These are phyloP conservation scores for Nipponia nippon DNA, from an alignment of 2,113 vertebrate genomes.

Conservation along the genomic window DNA sequence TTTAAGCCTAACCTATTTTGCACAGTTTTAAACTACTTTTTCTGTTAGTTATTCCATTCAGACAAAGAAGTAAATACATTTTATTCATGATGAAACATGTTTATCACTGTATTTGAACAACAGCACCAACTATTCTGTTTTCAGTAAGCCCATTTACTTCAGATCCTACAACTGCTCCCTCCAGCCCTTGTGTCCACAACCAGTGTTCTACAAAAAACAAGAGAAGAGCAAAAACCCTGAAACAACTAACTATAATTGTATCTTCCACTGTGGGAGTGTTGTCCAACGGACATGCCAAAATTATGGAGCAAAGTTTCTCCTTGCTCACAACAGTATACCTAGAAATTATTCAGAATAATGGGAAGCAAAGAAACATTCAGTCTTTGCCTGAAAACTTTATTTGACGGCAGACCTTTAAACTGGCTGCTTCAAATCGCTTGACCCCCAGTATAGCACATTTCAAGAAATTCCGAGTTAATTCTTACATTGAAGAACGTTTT, in stretches of 20 bases:
- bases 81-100: not conserved
- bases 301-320: not conserved
- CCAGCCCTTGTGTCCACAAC: not conserved
- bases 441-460: fast-evolving
- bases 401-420: not conserved
- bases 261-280: fast-evolving
- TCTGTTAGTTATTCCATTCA: not conserved
- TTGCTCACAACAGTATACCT: fast-evolving
- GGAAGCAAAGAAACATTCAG: not conserved
- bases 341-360: not conserved
- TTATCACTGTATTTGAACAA: not conserved
- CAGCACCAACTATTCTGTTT: not conserved
- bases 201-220: not conserved
- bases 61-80: not conserved
- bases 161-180: not conserved
- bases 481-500: fast-evolving
- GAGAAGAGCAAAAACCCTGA: not conserved
- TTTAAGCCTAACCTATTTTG: not conserved
- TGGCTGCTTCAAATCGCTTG: fast-evolving
- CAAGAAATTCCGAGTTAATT: fast-evolving
- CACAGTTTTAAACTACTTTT: not conserved
- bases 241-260: not conserved
- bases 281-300: not conserved
- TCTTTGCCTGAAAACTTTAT: not conserved
- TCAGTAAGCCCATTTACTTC: not conserved